Evolutionary conservation across 2,113 vertebrate species (phyloP).

Genomic region (Lycaon pictus): DNA sequence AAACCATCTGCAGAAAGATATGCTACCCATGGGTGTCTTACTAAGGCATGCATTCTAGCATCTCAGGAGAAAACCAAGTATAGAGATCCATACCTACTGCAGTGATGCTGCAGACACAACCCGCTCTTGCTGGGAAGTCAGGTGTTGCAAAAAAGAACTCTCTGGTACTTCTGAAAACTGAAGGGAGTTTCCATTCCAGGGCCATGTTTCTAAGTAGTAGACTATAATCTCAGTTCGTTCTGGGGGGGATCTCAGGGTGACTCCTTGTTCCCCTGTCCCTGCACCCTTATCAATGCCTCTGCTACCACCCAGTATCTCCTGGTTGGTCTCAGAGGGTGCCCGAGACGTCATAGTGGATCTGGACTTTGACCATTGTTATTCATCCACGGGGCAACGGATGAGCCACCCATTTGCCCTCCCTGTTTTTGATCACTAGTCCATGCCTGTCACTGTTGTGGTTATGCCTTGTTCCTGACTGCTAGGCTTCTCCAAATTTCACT

Average conservation of each 20-base stretch:
- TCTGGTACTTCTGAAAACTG: not conserved
- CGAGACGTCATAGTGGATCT: not conserved
- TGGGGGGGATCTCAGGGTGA: not conserved
- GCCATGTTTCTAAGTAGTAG: not conserved
- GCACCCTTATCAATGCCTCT: not conserved
- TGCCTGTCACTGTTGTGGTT: not conserved
- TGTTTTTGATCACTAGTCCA: not conserved
- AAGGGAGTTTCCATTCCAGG: not conserved
- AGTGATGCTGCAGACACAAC: not conserved
- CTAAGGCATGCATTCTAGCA: not conserved
- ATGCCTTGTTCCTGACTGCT: not conserved
- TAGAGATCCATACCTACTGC: too few species aligned
- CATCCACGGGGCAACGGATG: too few species aligned
- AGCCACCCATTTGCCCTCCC: not conserved
- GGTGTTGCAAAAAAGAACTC: not conserved
- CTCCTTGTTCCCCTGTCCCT: accelerated
- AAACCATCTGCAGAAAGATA: not conserved
- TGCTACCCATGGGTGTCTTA: not conserved
- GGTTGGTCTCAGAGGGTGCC: not conserved
- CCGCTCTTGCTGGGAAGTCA: not conserved
- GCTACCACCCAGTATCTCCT: not conserved
- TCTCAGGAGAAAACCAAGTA: not conserved
- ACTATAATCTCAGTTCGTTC: not conserved
- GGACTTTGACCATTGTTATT: not conserved
- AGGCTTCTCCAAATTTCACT: not conserved